These are phyloP conservation scores for Sylvietta virens DNA, from an alignment of 2,113 vertebrate species.

Conservation along the genomic window DNA sequence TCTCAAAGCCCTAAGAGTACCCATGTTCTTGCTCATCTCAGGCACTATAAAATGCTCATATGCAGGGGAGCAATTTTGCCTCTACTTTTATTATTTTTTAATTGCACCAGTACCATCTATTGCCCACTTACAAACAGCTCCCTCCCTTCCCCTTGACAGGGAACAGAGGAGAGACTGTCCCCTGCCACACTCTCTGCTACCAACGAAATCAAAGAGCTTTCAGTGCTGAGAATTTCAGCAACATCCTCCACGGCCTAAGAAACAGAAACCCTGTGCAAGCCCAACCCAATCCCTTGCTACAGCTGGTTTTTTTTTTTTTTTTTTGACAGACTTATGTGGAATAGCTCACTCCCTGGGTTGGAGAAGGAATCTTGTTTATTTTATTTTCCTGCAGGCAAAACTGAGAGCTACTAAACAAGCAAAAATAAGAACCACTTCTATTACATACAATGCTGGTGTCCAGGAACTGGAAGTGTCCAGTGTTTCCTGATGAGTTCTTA, in stretches of 20 bases:
- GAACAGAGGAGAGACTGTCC: not conserved
- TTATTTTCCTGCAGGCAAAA: not conserved
- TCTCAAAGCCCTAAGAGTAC: not conserved
- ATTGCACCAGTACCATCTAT: not conserved
- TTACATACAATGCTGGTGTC: not conserved
- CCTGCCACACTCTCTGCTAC: not conserved
- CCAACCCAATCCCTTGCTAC: not conserved
- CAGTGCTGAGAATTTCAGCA: not conserved
- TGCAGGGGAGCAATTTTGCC: not conserved
- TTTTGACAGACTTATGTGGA: not conserved
- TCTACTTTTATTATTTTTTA: not conserved
- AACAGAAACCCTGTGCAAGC: not conserved
- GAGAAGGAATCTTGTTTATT: not conserved
- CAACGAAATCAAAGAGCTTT: not conserved
- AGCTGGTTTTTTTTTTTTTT: not conserved
- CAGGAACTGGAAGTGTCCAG: not conserved
- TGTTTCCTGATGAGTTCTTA: not conserved
- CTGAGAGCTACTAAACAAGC: not conserved
- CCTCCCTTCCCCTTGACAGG: not conserved
- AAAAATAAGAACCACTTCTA: not conserved
- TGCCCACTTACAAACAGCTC: not conserved
- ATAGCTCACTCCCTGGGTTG: not conserved
- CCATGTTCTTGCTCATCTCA: not conserved
- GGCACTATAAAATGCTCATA: not conserved
- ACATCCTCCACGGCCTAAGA: not conserved